Evolutionary conservation across 1,140 invertebrate genomes (phyloP), one percentile per base, ranked within the genome.

Genomic region (Drosophila willistoni): DNA sequence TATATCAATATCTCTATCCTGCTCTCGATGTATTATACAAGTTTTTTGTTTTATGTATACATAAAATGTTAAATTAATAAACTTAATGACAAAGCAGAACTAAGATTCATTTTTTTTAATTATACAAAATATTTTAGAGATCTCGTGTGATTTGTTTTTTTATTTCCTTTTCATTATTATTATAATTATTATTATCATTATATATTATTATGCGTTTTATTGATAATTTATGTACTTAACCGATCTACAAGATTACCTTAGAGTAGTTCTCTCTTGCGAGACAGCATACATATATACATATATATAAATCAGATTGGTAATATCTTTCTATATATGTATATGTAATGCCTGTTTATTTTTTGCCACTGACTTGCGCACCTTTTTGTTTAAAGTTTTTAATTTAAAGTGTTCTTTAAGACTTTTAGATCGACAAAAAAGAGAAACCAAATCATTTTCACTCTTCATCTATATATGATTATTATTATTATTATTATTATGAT

Each of bases 291-390:
- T 62, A 47, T 47, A 17, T 62, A 47, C 19, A 17, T 47, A 12
- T 51, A 12, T 51, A 9, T 47, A 19, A 17, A 17, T 47, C 44
- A 3, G 44, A 47, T 47, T 19, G 14, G 13, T 47, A 17, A 7
- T 36, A 19, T 47, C 7, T 19, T 14, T 47, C n/a, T 47, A 19
- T 17, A 47, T 47, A 47, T 17, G 7, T 51, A 51, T 51, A 12
- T 51, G 17, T 19, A 22, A 51, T 51, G 44, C 17, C 44, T 51
- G 44, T 51, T 51, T 19, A 29, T 29, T 57, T 76, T 44, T 25
- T 77, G 73, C 73, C 73, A 77, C 73, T 77, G 73, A 77, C 73
- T 77, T 77, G 73, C 73, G 55, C 73, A 77, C 73, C n/a, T 29
- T 17, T 42, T 19, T 56, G 29, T 10, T 60, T 60, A 10, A 10